Evolutionary conservation across 2,113 vertebrate genomes (phyloP), one percentile per base, ranked within the genome.

Genomic region (Gambusia holbrooki): DNA sequence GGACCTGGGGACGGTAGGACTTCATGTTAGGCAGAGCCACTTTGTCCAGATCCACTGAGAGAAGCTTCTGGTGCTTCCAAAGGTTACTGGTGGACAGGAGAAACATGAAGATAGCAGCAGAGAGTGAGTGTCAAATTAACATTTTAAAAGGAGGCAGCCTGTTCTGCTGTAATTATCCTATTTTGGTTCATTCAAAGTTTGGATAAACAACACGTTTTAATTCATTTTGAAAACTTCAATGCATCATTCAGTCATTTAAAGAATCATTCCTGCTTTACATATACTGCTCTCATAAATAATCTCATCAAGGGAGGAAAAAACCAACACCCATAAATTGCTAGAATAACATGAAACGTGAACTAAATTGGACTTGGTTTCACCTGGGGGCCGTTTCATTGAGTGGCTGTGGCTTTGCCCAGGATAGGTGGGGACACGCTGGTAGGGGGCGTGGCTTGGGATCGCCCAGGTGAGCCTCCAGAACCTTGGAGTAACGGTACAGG

Each of bases 401-500:
- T n/a, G 98, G 98, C 92, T 98, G 96, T 2, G 98, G 98, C 87
- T 99, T 99, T 29, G 98, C 97, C 98, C 98, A 99, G 5, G 98
- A 99, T 69, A 99, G 91, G 75, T 99, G 98, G 67, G 98, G 98
- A 87, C 98, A 99, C 62, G 98, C 97, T 0, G 98, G 98, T 22
- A 99, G 95, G 19, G 98, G 96, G 6, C 96, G 95, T 9, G 98
- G 97, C 84, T 97, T 98, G 0, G 98, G 97, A 77, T 97, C 97
- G 63, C 97, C 97, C 74, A 99, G 88, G 66, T 97, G 97, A 80
- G 96, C 94, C 89, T 99, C 98, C 0, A 99, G 94, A 79, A 99
- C 98, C 88, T 99, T 99, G 33, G 98, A 99, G 92, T 99, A 99
- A 14, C 98, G 96, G 87, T 99, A 97, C 54, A 99, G 95, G 87